Base-by-base conservation (phyloP, 2,888 invertebrate genomes). In the Zygogramma bicolorata region DNA sequence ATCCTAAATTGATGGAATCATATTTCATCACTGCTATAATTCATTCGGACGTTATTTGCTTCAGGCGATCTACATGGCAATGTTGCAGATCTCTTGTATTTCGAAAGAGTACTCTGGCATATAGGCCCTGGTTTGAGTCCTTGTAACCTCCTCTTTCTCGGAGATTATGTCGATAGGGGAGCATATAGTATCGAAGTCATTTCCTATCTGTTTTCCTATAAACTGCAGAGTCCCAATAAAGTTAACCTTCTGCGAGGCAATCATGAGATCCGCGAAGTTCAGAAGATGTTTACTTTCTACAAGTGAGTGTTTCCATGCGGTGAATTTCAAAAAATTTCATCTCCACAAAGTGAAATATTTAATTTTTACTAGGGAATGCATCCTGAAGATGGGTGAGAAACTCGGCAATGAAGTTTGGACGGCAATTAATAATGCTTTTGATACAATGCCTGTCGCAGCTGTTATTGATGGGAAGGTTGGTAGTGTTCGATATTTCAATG, bases 81-180 rank as follows among this genome's bases (percentile, higher is more conserved):
- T 85, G 90, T 92, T 74, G 85, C 88, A 7, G 93, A 94, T 77
- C 86, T 94, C 34, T 87, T 92, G 6, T 88, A 90, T 61, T 92
- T 94, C 87, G 94, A 94, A 85, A 88, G 90, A 72, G 89, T 90
- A 0, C 86, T 94, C 13, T 94, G 94, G 94, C 88, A 92, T 18
- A 87, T 91, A 71, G 93, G 93, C 0, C 89, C 92, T 0, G 88
- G 90, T 6, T 86, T 93, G 57, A 89, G 91, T 8, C 92, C 94
- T 0, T 90, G 91, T 3, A 89, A 88, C 18, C 87, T 93, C 70
- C 87, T 94, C 6, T 94, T 94, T 85, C 89, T 94, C 0, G 94
- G 94, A 0, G 94, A 94, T 86, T 94, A 91, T 84, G 94, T 94
- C 22, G 94, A 94, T 86, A 88, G 94, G 74, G 94, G 94, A 1